Conservation (phyloP, 2,888 invertebrate species). For the Meghimatium bilineatum region DNA sequence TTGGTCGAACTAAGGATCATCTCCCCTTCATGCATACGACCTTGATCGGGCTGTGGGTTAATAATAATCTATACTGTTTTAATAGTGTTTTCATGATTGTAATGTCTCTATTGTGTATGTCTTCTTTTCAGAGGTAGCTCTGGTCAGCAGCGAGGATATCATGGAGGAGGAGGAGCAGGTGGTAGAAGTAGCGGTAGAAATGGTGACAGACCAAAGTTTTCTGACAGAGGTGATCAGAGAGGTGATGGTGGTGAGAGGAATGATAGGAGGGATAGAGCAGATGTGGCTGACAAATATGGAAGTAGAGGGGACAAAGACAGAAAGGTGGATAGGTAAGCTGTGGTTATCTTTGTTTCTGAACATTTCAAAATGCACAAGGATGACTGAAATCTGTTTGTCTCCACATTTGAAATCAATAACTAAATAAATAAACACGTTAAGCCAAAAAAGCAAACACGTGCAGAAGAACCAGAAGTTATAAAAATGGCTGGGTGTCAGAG, state of each 20-base stretch:
- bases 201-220: slow-evolving; percentile 29
- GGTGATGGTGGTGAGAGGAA: slow-evolving; percentile 15
- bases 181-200: slow-evolving; percentile 11
- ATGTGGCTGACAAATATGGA: slow-evolving; percentile 30
- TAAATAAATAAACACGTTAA: too few species aligned
- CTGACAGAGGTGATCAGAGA: slow-evolving; percentile 34
- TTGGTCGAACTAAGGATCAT: too few species aligned
- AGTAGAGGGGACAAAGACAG: slow-evolving; percentile 39
- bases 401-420: too few species aligned
- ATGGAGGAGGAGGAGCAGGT: slow-evolving; percentile 19
- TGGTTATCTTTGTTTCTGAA: neutral
- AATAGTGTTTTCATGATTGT: neutral
- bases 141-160: slow-evolving; percentile 25
- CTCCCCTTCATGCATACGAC: too few species aligned
- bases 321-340: slow-evolving; percentile 27
- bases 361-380: too few species aligned
- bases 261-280: slow-evolving; percentile 27
- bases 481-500: too few species aligned
- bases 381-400: too few species aligned
- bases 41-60: too few species aligned
- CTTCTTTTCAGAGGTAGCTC: slow-evolving; percentile 8
- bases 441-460: too few species aligned
- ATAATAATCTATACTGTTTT: too few species aligned
- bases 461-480: too few species aligned
- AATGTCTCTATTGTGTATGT: neutral